Conservation (phyloP, 2,797 vertebrate species). For the Alfaro cultratus region DNA sequence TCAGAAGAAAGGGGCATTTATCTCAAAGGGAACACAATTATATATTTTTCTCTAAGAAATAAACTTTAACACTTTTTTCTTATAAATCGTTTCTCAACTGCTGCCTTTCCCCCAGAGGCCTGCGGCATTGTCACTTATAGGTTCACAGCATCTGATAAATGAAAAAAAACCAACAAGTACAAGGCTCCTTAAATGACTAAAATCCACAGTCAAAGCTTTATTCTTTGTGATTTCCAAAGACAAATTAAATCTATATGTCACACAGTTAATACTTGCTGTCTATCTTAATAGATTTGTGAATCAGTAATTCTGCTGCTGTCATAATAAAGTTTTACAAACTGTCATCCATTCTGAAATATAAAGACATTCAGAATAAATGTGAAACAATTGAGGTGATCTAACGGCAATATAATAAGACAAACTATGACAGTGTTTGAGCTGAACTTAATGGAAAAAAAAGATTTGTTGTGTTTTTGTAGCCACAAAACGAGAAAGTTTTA, state of each 20-base stretch:
- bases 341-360: neutral
- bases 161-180: neutral
- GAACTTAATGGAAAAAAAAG: neutral
- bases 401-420: neutral
- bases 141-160: conserved; percentile 15
- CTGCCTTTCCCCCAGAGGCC: neutral
- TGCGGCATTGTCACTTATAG: conserved; percentile 4
- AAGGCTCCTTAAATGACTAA: conserved; percentile 11
- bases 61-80: conserved; percentile 30
- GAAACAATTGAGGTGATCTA: neutral
- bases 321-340: neutral
- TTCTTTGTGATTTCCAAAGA: conserved; percentile 3
- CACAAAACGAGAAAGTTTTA: neutral
- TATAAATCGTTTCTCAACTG: conserved; percentile 22
- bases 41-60: conserved; percentile 30
- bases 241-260: conserved; percentile 13
- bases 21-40: conserved; percentile 24
- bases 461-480: neutral
- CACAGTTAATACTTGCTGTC: neutral
- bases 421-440: neutral
- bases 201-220: neutral
- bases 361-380: neutral
- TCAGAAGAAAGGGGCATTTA: conserved; percentile 34
- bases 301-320: neutral
- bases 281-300: neutral